Evolutionary conservation across 2,113 vertebrate species (phyloP).

Genomic region (Orthonyx spaldingii): DNA sequence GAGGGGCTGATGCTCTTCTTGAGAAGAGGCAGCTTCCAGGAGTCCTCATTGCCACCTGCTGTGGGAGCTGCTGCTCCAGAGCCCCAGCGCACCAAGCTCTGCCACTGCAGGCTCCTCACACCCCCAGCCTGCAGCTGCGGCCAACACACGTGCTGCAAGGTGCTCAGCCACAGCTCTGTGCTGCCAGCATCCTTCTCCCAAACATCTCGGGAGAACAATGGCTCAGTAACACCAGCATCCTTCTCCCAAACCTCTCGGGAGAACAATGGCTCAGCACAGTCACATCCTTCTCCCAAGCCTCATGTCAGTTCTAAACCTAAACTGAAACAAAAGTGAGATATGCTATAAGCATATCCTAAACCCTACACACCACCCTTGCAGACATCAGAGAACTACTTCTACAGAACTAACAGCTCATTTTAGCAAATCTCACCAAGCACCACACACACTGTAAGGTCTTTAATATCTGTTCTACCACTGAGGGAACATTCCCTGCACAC

Average conservation of each 20-base stretch:
- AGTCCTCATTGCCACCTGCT: background rate
- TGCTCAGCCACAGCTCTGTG: accelerated
- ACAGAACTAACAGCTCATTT: background rate
- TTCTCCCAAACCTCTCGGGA: background rate
- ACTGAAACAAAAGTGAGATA: background rate
- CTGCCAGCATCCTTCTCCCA: background rate
- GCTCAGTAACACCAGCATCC: background rate
- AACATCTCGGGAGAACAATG: background rate
- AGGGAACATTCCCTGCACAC: background rate
- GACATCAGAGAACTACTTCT: background rate
- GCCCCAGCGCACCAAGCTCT: background rate
- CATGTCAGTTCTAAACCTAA: background rate
- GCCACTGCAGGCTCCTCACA: background rate
- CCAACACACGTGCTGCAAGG: background rate
- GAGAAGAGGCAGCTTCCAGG: background rate
- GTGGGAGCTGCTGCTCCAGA: background rate
- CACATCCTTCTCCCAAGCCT: background rate
- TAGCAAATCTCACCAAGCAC: background rate
- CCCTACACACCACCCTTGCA: background rate
- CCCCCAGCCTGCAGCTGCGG: background rate
- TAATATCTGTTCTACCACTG: background rate
- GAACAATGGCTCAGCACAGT: background rate
- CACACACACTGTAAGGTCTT: accelerated
- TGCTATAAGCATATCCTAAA: background rate
- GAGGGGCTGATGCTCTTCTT: accelerated